phyloP scores from a whole-genome alignment of 2,888 invertebrate genomes.

The Clitarchus hookeri region DNA sequence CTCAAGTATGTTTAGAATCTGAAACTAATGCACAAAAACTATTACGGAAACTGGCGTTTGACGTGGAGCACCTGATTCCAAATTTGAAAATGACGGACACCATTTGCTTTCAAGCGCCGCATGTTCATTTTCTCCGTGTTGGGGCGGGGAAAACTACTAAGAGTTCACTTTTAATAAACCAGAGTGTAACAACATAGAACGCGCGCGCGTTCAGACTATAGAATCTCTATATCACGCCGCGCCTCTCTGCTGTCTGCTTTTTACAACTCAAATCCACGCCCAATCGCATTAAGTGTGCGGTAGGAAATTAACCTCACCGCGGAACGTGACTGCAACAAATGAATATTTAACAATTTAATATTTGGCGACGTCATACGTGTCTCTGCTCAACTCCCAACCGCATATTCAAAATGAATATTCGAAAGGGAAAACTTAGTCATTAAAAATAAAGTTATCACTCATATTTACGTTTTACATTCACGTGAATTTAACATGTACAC shows the following conservation, averaged over 20 bases:
- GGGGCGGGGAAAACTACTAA: no score
- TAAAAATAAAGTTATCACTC: background rate
- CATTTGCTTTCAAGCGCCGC: no score
- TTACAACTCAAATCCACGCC: slow-evolving; percentile 4
- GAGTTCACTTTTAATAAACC: no score
- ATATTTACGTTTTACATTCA: no score
- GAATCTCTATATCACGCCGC: background rate
- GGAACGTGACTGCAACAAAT: background rate
- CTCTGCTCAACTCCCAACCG: background rate
- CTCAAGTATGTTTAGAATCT: no score
- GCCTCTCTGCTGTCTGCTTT: background rate
- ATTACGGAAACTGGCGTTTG: no score
- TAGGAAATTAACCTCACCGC: background rate
- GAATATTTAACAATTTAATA: background rate
- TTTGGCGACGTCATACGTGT: background rate
- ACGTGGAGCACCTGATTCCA: no score
- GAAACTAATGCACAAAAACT: no score
- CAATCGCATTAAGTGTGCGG: background rate
- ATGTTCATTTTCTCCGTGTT: no score
- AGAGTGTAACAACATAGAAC: no score
- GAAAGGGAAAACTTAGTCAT: background rate
- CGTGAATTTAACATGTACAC: background rate
- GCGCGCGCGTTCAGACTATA: background rate
- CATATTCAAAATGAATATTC: background rate
- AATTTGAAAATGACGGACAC: no score